phyloP scores from a whole-genome alignment of 2,113 vertebrate species.

The Clarias macrocephalus region DNA sequence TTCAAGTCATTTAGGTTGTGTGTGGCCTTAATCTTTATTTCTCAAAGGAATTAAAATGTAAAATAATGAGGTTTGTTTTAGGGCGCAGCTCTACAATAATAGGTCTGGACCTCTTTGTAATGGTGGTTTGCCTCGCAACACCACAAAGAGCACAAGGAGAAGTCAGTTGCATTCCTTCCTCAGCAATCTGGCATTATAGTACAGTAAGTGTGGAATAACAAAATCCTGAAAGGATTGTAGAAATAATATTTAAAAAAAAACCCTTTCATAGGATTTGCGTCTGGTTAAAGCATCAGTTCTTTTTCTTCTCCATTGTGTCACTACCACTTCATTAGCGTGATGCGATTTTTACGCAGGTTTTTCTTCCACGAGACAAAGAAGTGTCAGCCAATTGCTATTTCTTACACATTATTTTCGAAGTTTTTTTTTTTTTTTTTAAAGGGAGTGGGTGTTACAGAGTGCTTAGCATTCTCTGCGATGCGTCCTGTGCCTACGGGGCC shows the following conservation, averaged over 20 bases:
- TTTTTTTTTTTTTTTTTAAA: background rate
- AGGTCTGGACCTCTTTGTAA: conserved; percentile 9
- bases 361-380: background rate
- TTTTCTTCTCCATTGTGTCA: conserved; percentile 1
- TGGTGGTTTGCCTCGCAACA: conserved; percentile 7
- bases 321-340: background rate
- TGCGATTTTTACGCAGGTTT: background rate
- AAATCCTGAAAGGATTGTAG: conserved; percentile 8
- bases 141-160: conserved; percentile 29
- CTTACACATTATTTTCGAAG: background rate
- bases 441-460: background rate
- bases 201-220: conserved; percentile 4
- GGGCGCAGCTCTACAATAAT: background rate
- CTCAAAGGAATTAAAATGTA: too few relatives aligned
- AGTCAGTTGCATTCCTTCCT: conserved; percentile 12
- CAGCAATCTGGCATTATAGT: conserved; percentile 4
- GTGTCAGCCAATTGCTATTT: background rate
- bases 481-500: background rate
- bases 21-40: conserved; percentile 15
- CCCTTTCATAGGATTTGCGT: background rate
- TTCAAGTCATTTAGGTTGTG: background rate
- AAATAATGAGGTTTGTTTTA: conserved; percentile 23
- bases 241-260: background rate
- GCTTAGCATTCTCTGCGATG: background rate
- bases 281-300: background rate